A percentile compares a stretch with the other conserved stretches of the same genome.
phyloP scores from a whole-genome alignment of 2,113 vertebrate genomes.

The Leiothrix lutea region DNA sequence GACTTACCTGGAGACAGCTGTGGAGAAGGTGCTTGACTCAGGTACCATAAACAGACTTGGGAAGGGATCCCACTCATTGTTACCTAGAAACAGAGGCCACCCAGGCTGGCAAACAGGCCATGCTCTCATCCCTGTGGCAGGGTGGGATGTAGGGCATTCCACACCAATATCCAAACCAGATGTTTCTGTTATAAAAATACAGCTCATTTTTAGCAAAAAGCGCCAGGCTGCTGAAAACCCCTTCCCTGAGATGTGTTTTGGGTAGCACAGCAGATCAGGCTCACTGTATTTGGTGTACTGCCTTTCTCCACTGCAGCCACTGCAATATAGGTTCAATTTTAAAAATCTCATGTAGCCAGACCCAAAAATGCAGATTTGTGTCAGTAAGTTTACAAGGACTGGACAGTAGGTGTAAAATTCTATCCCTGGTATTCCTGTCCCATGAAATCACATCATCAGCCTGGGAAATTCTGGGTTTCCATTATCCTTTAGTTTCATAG shows the following conservation, averaged over 20 bases:
- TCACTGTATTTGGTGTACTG: fast-evolving
- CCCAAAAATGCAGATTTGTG: not conserved
- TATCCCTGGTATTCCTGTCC: not conserved
- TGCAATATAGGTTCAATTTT: not conserved
- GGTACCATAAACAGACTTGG: not conserved
- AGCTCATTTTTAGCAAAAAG: not conserved
- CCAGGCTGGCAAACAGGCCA: not conserved
- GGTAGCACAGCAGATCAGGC: not conserved
- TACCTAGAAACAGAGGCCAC: not conserved
- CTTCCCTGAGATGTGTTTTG: not conserved
- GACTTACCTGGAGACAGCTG: not conserved
- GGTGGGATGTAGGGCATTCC: not conserved
- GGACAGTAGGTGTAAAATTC: not conserved
- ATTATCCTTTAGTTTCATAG: not conserved
- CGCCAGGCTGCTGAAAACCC: not conserved
- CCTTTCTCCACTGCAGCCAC: not conserved
- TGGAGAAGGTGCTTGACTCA: not conserved
- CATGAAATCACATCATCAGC: not conserved
- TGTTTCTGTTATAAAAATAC: not conserved
- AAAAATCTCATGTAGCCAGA: not conserved
- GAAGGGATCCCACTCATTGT: not conserved
- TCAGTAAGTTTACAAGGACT: not conserved
- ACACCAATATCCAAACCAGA: not conserved
- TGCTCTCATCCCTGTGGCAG: not conserved
- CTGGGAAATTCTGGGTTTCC: not conserved